Evolutionary conservation across 2,888 invertebrate species (phyloP), one percentile per base, ranked within the genome.

Genomic region (Laspeyria flexula): DNA sequence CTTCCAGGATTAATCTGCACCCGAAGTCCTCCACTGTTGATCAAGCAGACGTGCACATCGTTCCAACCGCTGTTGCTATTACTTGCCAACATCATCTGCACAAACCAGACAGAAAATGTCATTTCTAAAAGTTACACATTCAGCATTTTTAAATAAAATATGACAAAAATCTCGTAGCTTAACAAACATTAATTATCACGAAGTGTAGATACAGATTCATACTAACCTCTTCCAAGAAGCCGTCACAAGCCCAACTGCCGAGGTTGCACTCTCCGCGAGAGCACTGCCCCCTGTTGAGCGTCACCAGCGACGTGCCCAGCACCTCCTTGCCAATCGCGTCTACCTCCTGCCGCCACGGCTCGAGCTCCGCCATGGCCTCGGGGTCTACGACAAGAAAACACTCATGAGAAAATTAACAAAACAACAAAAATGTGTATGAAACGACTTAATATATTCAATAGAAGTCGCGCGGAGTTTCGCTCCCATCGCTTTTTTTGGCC

Each of bases 171-270:
- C n/a, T n/a, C n/a, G n/a, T n/a, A n/a, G n/a, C n/a, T n/a, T n/a
- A n/a, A n/a, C n/a, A n/a, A n/a, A n/a, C n/a, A n/a, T n/a, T n/a
- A n/a, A n/a, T n/a, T n/a, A n/a, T n/a, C n/a, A n/a, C n/a, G n/a
- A n/a, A n/a, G n/a, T n/a, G n/a, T n/a, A n/a, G n/a, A n/a, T n/a
- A n/a, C n/a, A n/a, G n/a, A n/a, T n/a, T n/a, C n/a, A n/a, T 18
- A 39, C 12, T 21, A 21, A 89, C 91, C 79, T 88, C 79, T 42
- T 90, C 86, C 0, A 92, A 70, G 51, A 96, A 94, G 0, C 96
- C 95, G 74, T 97, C 96, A 42, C 96, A 93, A 25, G 95, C 93
- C 76, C 96, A 94, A 81, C 95, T 95, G 55, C 96, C 97, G 63
- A 97, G 79, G 75, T 94, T 95, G 75, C 97, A 97, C 85, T 97